Evolutionary conservation across 2,888 invertebrate genomes (phyloP).

Genomic region (Limenitis arthemis): DNA sequence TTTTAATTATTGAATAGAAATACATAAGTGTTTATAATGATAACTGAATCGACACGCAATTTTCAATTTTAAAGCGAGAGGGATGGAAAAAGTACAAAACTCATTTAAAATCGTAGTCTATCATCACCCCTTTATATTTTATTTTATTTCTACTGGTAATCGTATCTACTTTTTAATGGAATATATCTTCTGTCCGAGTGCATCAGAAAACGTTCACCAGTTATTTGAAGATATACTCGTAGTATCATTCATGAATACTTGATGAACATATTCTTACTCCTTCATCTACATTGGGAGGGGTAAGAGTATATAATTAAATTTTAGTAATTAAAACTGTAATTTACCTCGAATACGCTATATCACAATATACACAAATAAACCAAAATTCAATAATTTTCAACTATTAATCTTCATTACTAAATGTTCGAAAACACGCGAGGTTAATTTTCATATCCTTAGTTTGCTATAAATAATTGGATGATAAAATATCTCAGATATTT

Average conservation of each 20-base stretch:
- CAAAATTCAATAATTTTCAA: not conserved
- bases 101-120: not conserved
- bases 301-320: constrained; percentile 7
- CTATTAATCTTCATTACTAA: not conserved
- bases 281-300: constrained; percentile 21
- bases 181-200: constrained; percentile 7
- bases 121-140: not conserved
- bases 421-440: no score
- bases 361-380: constrained; percentile 14
- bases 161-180: not conserved
- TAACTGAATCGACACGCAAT: no score
- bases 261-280: no score
- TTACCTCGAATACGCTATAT: constrained; percentile 20
- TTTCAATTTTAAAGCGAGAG: no score
- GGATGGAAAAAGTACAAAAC: no score
- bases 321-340: constrained; percentile 6
- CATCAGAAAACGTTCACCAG: constrained; percentile 10
- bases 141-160: not conserved
- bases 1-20: no score
- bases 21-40: no score
- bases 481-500: no score
- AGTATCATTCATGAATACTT: no score
- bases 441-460: no score
- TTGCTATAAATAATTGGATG: no score
- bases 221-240: no score